Percentiles rank a stretch among this genome's conserved stretches.
These are phyloP conservation scores for Sphaeramia orbicularis DNA, from an alignment of 2,797 vertebrate species.

Conservation along the genomic window DNA sequence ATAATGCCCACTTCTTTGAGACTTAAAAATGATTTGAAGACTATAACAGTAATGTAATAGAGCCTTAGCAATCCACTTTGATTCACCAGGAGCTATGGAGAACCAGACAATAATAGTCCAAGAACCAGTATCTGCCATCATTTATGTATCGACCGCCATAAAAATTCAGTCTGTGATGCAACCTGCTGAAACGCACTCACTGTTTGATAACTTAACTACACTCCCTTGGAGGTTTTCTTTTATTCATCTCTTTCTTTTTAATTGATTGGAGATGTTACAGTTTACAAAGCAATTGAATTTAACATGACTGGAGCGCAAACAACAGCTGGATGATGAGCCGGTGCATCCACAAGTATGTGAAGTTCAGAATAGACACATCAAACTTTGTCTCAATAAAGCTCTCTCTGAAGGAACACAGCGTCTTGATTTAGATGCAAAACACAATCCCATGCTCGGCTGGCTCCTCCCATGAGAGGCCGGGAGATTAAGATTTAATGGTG, in stretches of 20 bases:
- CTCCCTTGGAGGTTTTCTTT: constrained; percentile 15
- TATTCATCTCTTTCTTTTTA: constrained; percentile 11
- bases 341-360: constrained; percentile 40
- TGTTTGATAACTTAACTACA: constrained; percentile 35
- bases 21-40: not conserved
- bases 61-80: not conserved
- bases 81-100: not conserved
- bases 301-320: constrained; percentile 47
- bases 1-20: not conserved
- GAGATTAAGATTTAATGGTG: constrained; percentile 80
- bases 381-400: constrained; percentile 62
- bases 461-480: constrained; percentile 69
- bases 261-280: constrained; percentile 49
- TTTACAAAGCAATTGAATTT: constrained; percentile 48
- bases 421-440: constrained; percentile 79
- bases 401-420: constrained; percentile 41
- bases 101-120: constrained; percentile 1
- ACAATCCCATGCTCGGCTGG: constrained; percentile 72
- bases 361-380: constrained; percentile 57
- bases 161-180: constrained; percentile 59
- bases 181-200: constrained; percentile 51
- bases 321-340: constrained; percentile 56
- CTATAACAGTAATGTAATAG: not conserved
- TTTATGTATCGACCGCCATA: constrained; percentile 1
- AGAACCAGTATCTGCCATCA: not conserved